Base-by-base conservation (phyloP, 2,797 vertebrate species). In the Gymnopithys bicolor region DNA sequence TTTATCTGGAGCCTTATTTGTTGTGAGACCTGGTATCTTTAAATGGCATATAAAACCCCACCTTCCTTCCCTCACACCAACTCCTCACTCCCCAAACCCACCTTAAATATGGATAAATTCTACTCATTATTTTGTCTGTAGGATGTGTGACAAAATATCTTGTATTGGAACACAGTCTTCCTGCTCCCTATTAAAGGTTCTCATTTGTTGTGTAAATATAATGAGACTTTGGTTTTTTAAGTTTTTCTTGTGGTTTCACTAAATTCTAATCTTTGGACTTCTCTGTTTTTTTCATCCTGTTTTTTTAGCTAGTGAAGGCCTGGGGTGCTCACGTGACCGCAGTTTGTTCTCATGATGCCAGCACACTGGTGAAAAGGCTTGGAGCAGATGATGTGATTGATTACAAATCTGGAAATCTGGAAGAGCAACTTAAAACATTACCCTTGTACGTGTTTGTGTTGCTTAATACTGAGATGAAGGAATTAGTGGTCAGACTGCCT, bases 301-400 rank as follows among this genome's bases (percentile, higher is more conserved):
- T 70, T 70, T 35, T 96, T 48, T 91, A 99, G 99, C 94, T 99
- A 93, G 69, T 99, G 96, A 99, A 99, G 95, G 98, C 98, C 2
- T 99, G 99, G 99, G 98, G 98, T 46, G 98, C 98, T 75, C 98
- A 99, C 0, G 99, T 99, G 96, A 99, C 99, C 4, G 99, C 98
- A 17, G 99, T 99, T 74, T 99, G 99, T 97, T 99, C 99, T 96
- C 97, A 97, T 84, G 98, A 99, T 96, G 99, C 99, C 7, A 97
- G 98, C 95, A 82, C 30, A 11, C 97, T 99, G 46, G 97, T 99
- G 39, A 98, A 96, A 93, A 98, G 93, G 27, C 98, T 99, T 48
- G 99, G 99, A 52, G 99, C 98, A 0, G 99, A 99, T 97, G 97
- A 98, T 19, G 95, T 98, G 33, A 97, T 99, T 90, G 98, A 99